Evolutionary conservation across 2,888 invertebrate species (phyloP), one percentile per base, ranked within the genome.

Genomic region (Ennomos erosarius): DNA sequence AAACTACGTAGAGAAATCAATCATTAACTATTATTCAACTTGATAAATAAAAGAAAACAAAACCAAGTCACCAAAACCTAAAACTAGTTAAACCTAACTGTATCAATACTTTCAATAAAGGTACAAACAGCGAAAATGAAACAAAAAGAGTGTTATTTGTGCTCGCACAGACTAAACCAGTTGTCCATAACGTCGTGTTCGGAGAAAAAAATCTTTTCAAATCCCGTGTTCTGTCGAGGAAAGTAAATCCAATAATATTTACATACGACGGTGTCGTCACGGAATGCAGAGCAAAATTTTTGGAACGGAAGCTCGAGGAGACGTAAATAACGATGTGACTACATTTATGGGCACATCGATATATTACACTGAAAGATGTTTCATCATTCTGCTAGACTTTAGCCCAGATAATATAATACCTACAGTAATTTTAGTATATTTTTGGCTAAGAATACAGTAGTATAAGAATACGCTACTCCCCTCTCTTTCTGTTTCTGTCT

Each of bases 241-340:
- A 65, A 70, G 67, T 59, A 58, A 75, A 76, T 73, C 67, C 68
- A 68, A 73, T 70, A 71, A 73, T 77, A 78, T 78, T 71, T 75
- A 76, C 72, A 75, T 76, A 12, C 6, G 26, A 26, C 39, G 11
- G 9, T 42, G 52, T 13, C n/a, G 11, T 45, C 13, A 38, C 33
- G 10, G 10, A 40, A 49, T 45, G 45, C 11, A 43, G 36, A 38
- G 57, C 51, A 38, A 57, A 59, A 44, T 54, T 65, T 63, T 51
- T 48, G 52, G 39, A 58, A 45, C 36, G 55, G 45, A 51, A 67
- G 50, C 33, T 46, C n/a, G 39, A 56, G 49, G 13, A 57, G 54
- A 50, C 10, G 26, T 39, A 38, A 11, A 13, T 36, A 43, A 9
- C 10, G 9, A 26, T 12, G 12, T 40, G 12, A 8, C 12, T 8